Evolutionary conservation across 2,113 vertebrate genomes (phyloP).

Genomic region (Picathartes gymnocephalus): DNA sequence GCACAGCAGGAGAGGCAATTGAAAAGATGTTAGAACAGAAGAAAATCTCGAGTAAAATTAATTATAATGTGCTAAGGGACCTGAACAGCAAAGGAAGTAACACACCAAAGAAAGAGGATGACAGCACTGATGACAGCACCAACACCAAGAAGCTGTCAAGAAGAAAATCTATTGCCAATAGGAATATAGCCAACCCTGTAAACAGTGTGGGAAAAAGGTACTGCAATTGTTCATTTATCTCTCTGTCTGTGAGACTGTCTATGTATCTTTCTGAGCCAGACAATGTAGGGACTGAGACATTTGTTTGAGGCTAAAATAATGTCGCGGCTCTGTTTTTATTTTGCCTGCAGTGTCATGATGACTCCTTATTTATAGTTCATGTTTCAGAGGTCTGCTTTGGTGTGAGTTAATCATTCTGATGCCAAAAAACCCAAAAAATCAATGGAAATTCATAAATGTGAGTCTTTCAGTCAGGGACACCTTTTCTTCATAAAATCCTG

Average conservation of each 20-base stretch:
- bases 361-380: constrained; percentile 12
- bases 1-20: constrained; percentile 93
- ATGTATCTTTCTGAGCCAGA: constrained; percentile 49
- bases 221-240: constrained; percentile 55
- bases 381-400: neutral
- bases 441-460: neutral
- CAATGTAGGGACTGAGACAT: constrained; percentile 36
- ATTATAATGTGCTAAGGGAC: constrained; percentile 94
- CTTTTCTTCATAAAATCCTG: neutral
- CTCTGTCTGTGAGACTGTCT: constrained; percentile 45
- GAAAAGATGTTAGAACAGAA: constrained; percentile 98
- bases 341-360: neutral
- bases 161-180: constrained; percentile 59
- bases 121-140: constrained; percentile 27
- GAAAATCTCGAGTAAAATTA: constrained; percentile 95
- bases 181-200: constrained; percentile 70
- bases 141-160: constrained; percentile 71
- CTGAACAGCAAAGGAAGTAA: constrained; percentile 78
- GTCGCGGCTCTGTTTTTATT: constrained; percentile 26
- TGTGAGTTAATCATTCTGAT: constrained; percentile 3
- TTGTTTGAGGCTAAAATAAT: constrained; percentile 53
- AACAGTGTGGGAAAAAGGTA: constrained; percentile 88
- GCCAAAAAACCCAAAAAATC: neutral
- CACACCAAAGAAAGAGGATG: constrained; percentile 68
- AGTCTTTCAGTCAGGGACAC: neutral